phyloP scores from a whole-genome alignment of 2,797 vertebrate species.

The Miichthys miiuy region DNA sequence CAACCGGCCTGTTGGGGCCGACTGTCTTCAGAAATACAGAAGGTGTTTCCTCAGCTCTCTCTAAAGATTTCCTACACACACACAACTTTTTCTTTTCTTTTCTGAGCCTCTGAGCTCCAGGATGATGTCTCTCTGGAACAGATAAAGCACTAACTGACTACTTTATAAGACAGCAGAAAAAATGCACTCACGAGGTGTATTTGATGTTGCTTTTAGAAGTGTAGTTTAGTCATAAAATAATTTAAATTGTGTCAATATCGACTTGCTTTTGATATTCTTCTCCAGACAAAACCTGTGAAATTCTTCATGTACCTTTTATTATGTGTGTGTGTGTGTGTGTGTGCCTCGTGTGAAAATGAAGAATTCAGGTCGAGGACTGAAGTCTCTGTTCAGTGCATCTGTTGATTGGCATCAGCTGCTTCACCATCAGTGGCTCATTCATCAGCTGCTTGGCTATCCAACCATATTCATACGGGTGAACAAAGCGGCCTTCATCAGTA shows the following conservation, averaged over 20 bases:
- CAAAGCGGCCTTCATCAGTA: not conserved
- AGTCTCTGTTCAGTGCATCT: no score
- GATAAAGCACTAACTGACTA: not conserved
- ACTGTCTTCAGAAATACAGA: slow-evolving; percentile 11
- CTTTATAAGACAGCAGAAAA: not conserved
- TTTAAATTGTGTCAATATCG: not conserved
- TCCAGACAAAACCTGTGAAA: no score
- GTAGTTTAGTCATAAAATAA: not conserved
- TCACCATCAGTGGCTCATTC: not conserved
- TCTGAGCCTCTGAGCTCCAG: not conserved
- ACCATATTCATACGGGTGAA: not conserved
- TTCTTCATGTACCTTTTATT: not conserved
- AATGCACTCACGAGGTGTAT: not conserved
- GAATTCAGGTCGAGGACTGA: not conserved
- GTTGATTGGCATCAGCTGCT: not conserved
- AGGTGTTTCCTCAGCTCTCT: slow-evolving; percentile 18
- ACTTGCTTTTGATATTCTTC: not conserved
- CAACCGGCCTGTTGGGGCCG: not conserved
- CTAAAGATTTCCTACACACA: no score
- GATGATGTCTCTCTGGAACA: not conserved
- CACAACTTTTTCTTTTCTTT: not conserved
- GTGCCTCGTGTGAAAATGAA: not conserved
- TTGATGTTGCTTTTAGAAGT: not conserved
- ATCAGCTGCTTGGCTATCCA: not conserved
- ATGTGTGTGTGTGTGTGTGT: not conserved